These are phyloP conservation scores for Chymomyza amoena DNA, from an alignment of 2,888 invertebrate species.

Conservation along the genomic window DNA sequence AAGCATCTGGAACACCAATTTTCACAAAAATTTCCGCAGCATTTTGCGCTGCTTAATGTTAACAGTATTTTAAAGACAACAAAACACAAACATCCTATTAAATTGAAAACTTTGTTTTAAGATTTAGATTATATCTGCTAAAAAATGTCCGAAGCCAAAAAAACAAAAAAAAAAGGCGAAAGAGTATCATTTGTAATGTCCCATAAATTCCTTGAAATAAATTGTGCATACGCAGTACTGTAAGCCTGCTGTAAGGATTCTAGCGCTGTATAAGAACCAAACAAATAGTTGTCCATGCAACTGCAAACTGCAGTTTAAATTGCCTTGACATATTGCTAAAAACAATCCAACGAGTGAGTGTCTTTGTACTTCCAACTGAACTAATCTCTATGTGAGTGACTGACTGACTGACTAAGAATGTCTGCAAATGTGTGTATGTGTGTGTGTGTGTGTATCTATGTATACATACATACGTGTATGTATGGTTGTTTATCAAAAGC, in stretches of 20 bases:
- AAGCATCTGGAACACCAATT: too few relatives aligned
- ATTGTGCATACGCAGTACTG: constrained; percentile 50
- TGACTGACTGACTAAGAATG: background rate
- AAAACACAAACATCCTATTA: too few relatives aligned
- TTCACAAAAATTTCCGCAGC: too few relatives aligned
- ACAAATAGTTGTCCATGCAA: constrained; percentile 36
- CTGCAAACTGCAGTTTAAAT: constrained; percentile 45
- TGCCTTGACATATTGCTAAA: constrained; percentile 59
- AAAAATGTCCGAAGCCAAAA: too few relatives aligned
- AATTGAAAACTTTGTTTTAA: constrained; percentile 32
- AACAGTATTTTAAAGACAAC: too few relatives aligned
- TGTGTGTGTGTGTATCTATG: background rate
- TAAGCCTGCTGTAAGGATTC: background rate
- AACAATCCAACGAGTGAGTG: constrained; percentile 26
- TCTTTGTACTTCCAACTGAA: constrained; percentile 31
- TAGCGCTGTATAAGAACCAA: constrained; percentile 35
- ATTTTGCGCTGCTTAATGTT: too few relatives aligned
- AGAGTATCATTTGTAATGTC: constrained; percentile 48
- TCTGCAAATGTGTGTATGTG: background rate
- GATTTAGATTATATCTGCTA: background rate
- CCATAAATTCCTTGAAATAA: constrained; percentile 51
- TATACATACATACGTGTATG: background rate
- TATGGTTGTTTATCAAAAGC: constrained; percentile 48
- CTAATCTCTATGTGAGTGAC: background rate
- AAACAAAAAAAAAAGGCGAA: background rate